Base-by-base conservation (phyloP, 2,113 vertebrate species). In the Dolichotis patagonum region DNA sequence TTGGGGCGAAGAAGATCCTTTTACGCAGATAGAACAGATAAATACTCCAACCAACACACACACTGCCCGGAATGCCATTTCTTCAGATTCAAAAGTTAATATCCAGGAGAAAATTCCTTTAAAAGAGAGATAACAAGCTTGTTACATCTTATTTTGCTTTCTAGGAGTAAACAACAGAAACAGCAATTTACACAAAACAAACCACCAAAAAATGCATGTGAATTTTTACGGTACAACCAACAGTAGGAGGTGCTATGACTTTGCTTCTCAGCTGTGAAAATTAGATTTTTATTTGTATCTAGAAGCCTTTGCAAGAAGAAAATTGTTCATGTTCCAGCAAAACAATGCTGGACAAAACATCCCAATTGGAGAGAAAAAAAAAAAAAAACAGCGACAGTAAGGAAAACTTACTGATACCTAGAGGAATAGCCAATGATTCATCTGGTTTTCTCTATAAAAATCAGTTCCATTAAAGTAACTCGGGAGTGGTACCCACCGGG, bases 1-100 rank as follows among this genome's bases (percentile, higher is more conserved):
- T 98, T 99, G 99, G 82, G 98, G 98, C 98, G 98, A 98, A 58
- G 98, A 96, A 87, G 98, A 99, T 99, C 98, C 99, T 97, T 97
- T 97, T 54, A 97, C 98, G 95, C 86, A 95, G 95, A 94, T 49
- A 82, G 97, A 98, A 96, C 96, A 99, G 97, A 98, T 96, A 98
- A 98, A 98, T 97, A 98, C 91, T 94, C 98, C 98, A 94, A 98
- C 95, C 97, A 99, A 97, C 95, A 98, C 0, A 0, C 97, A 98
- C 92, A 98, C 85, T 17, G 49, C 84, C 95, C 85, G 97, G 97
- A 98, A 97, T 58, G 98, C 98, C 99, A 99, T 99, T 94, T 98
- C 98, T 98, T 98, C 98, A 96, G 97, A 91, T 91, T 83, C 91
- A 77, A 85, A 97, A 97, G 54, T 97, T 98, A 98, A 98, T 91